phyloP scores from a whole-genome alignment of 2,113 vertebrate genomes.

The Heterotis niloticus region DNA sequence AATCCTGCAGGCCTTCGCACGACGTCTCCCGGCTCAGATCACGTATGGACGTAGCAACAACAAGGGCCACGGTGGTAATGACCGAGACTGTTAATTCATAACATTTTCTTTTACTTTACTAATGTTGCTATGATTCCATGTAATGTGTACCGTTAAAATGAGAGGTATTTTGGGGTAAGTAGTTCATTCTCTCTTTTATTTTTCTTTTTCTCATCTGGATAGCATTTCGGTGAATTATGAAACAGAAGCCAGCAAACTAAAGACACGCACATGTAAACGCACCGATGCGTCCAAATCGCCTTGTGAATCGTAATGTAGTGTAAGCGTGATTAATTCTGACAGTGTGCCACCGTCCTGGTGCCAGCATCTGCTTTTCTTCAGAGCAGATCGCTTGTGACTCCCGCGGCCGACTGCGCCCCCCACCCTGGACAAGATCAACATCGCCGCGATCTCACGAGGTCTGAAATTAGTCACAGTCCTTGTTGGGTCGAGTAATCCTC shows the following conservation, averaged over 20 bases:
- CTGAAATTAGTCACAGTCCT: too few species aligned
- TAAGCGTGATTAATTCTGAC: background rate
- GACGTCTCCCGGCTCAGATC: slow-evolving; percentile 34
- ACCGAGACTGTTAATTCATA: slow-evolving; percentile 17
- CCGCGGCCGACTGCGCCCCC: background rate
- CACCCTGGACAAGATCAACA: too few species aligned
- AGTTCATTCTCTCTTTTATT: background rate
- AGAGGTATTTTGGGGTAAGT: background rate
- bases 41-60: slow-evolving; percentile 29
- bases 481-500: too few species aligned
- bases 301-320: background rate
- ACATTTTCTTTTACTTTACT: slow-evolving; percentile 4
- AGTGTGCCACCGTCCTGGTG: background rate
- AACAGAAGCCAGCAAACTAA: background rate
- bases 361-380: background rate
- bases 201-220: background rate
- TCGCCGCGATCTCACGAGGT: background rate
- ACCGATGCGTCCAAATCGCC: background rate
- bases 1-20: slow-evolving; percentile 40
- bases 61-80: slow-evolving; percentile 24
- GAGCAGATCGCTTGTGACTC: background rate
- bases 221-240: background rate
- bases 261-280: background rate
- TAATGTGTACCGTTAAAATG: background rate
- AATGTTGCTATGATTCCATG: background rate